These are phyloP conservation scores for Decapterus maruadsi DNA, from an alignment of 2,797 vertebrate genomes.

Conservation along the genomic window DNA sequence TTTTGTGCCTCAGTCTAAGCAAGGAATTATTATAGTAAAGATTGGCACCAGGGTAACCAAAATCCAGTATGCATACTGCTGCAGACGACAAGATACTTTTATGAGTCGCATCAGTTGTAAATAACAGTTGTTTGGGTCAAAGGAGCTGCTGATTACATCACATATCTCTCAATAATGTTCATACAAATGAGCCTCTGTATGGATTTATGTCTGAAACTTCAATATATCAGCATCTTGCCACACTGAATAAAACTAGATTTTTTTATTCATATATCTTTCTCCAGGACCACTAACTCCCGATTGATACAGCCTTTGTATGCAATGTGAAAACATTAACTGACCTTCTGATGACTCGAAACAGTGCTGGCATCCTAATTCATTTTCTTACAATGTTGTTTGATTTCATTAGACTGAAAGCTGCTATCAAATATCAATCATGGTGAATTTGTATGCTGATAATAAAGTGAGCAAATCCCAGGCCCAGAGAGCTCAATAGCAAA, in stretches of 20 bases:
- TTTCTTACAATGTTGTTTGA: background rate
- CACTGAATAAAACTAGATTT: too few species aligned
- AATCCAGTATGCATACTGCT: too few species aligned
- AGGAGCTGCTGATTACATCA: too few species aligned
- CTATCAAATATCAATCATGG: slow-evolving; percentile 9
- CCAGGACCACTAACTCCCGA: background rate
- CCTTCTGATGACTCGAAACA: background rate
- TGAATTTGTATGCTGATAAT: background rate
- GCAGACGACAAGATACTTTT: too few species aligned
- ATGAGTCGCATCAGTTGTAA: too few species aligned
- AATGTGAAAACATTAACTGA: slow-evolving; percentile 11
- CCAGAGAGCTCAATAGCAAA: slow-evolving; percentile 26
- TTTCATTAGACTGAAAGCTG: background rate
- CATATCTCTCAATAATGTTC: background rate
- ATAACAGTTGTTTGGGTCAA: too few species aligned
- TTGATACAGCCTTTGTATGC: slow-evolving; percentile 4
- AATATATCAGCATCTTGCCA: too few species aligned
- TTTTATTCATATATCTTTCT: too few species aligned
- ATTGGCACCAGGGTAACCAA: too few species aligned
- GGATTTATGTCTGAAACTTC: slow-evolving; percentile 6
- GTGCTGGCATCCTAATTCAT: background rate
- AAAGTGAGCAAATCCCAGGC: slow-evolving; percentile 16
- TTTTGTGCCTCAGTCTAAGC: too few species aligned
- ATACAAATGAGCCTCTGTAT: background rate
- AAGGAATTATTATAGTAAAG: too few species aligned